These are phyloP conservation scores for Troilus luridus DNA, from an alignment of 2,888 invertebrate species.

Conservation along the genomic window DNA sequence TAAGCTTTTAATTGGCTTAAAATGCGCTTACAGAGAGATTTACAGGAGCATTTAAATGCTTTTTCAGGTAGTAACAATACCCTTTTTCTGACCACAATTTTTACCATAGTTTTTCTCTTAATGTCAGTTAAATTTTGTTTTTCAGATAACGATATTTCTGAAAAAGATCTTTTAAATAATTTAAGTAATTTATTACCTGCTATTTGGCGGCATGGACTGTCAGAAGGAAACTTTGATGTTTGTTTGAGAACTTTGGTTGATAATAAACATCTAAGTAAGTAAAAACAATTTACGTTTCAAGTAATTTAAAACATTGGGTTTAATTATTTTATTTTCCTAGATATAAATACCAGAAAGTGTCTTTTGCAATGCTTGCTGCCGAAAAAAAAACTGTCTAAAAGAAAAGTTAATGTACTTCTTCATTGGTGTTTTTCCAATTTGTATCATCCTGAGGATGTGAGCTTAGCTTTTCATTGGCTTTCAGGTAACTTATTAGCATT, in stretches of 20 bases:
- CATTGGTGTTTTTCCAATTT: conserved; percentile 30
- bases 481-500: not conserved
- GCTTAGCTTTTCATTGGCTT: conserved; percentile 31
- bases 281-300: not conserved
- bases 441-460: not conserved
- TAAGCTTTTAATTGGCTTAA: not conserved
- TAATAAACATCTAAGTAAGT: conserved; percentile 26
- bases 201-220: conserved; percentile 50
- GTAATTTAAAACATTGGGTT: not conserved
- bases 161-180: not conserved
- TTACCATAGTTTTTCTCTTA: not conserved
- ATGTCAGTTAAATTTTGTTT: not conserved
- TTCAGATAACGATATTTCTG: not conserved
- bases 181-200: not conserved
- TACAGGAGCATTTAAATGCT: conserved; percentile 8
- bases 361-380: not conserved
- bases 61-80: not conserved
- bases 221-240: conserved; percentile 11
- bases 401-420: not conserved
- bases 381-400: not conserved
- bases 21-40: not conserved
- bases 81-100: no score
- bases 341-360: conserved; percentile 5
- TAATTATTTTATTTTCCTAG: not conserved
- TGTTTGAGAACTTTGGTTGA: conserved; percentile 44